Conservation (phyloP, 2,113 vertebrate genomes). For the Laticauda colubrina region DNA sequence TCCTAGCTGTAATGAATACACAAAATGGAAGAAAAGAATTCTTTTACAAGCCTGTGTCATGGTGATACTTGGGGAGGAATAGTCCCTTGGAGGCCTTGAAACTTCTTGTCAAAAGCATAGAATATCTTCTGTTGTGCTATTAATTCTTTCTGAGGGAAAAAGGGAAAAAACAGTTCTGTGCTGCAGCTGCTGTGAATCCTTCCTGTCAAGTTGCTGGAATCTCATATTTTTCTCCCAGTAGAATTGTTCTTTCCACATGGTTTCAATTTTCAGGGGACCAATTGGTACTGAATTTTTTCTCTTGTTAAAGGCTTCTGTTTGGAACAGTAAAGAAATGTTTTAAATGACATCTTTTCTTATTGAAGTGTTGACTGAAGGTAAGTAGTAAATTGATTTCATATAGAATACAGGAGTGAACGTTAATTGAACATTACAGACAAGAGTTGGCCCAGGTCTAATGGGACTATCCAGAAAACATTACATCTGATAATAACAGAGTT, state of each 20-base stretch:
- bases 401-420: conserved; percentile 39
- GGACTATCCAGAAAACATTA: conserved; percentile 23
- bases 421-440: conserved; percentile 1
- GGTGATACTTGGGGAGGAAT: conserved; percentile 52
- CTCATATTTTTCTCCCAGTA: conserved; percentile 16
- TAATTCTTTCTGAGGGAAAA: background rate
- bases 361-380: conserved; percentile 27
- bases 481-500: conserved; percentile 7
- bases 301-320: conserved; percentile 17
- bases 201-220: conserved; percentile 30
- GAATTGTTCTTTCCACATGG: conserved; percentile 28
- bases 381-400: conserved; percentile 50
- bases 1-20: conserved; percentile 27
- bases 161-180: conserved; percentile 23
- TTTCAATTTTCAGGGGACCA: conserved; percentile 21
- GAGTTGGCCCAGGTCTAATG: conserved; percentile 18
- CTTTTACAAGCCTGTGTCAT: conserved; percentile 27
- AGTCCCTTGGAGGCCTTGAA: conserved; percentile 50
- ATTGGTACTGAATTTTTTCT: background rate
- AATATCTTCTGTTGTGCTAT: background rate
- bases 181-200: conserved; percentile 12
- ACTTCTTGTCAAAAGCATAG: conserved; percentile 39
- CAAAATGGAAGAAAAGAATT: conserved; percentile 42
- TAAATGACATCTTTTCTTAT: conserved; percentile 32
- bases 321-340: conserved; percentile 22